phyloP scores from a whole-genome alignment of 2,113 vertebrate species.

The Pao palembangensis region DNA sequence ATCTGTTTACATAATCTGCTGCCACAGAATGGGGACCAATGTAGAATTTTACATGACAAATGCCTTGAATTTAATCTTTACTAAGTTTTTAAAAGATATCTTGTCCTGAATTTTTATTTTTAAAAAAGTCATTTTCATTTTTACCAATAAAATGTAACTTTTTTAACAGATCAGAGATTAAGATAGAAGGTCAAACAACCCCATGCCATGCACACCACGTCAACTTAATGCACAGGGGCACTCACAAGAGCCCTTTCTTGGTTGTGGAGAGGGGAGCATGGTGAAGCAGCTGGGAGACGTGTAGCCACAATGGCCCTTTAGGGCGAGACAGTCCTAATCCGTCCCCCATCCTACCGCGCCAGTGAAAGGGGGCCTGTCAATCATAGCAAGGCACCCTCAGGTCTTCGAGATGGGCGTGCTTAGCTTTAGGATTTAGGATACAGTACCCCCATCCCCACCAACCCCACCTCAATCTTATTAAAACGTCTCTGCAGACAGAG shows the following conservation, averaged over 20 bases:
- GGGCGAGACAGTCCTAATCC: slow-evolving; percentile 68
- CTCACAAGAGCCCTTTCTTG: slow-evolving; percentile 48
- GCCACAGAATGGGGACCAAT: background rate
- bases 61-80: background rate
- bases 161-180: slow-evolving; percentile 29
- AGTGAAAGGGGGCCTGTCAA: slow-evolving; percentile 71
- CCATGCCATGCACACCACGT: slow-evolving; percentile 31
- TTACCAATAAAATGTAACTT: slow-evolving; percentile 3
- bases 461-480: slow-evolving; percentile 46
- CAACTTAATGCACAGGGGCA: slow-evolving; percentile 26
- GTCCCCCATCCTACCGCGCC: slow-evolving; percentile 62
- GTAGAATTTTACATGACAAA: background rate
- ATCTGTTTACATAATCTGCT: slow-evolving; percentile 10
- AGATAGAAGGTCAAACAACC: slow-evolving; percentile 48
- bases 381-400: slow-evolving; percentile 64
- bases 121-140: background rate
- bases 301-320: slow-evolving; percentile 70
- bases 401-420: slow-evolving; percentile 62
- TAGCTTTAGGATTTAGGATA: slow-evolving; percentile 63
- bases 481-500: slow-evolving; percentile 50
- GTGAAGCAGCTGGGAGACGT: slow-evolving; percentile 72
- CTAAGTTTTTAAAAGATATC: background rate
- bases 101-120: background rate
- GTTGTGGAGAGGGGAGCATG: slow-evolving; percentile 46
- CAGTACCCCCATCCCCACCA: slow-evolving; percentile 50